Evolutionary conservation across 2,888 invertebrate genomes (phyloP), one percentile per base, ranked within the genome.

Genomic region (Drosophila maculinotata): DNA sequence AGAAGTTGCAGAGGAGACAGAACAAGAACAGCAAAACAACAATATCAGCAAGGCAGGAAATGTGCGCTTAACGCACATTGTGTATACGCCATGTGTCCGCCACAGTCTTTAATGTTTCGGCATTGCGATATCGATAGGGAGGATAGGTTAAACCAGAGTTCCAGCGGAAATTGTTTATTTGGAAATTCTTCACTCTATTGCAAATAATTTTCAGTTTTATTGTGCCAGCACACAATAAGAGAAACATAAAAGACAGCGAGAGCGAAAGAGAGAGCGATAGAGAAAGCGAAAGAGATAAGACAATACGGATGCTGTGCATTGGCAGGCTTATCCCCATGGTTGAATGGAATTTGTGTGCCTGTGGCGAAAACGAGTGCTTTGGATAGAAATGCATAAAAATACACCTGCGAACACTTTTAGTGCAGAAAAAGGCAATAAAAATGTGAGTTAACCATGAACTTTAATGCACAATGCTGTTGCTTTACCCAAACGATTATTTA

Each of bases 81-180:
- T 45, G 85, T 71, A 81, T 84, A 72, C 85, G 79, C 72, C 82
- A 66, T 75, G 85, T 72, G 83, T 59, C 39, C 33, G 60, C 56
- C 41, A 25, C 42, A 44, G 41, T 15, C 48, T 36, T 47, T 38
- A 54, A 48, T 64, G 47, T 33, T 15, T 25, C 8, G 31, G 23
- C 41, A 49, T 68, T 63, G 64, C 75, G 63, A 49, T 69, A 54
- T 54, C 58, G 63, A 39, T 64, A 33, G 64, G 33, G 12, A 7
- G 44, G 59, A 48, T 42, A 7, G 44, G 59, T 52, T 42, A 36
- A 72, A 48, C 36, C 59, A 69, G 45, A 70, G 67, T 26, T 67
- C 28, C 25, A 65, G 30, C 75, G 75, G 67, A 76, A 70, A 76
- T 78, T 66, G 69, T 77, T 74, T 74, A 64, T 66, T 66, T 69